phyloP scores from a whole-genome alignment of 2,888 invertebrate genomes.

The Phlogophora meticulosa region DNA sequence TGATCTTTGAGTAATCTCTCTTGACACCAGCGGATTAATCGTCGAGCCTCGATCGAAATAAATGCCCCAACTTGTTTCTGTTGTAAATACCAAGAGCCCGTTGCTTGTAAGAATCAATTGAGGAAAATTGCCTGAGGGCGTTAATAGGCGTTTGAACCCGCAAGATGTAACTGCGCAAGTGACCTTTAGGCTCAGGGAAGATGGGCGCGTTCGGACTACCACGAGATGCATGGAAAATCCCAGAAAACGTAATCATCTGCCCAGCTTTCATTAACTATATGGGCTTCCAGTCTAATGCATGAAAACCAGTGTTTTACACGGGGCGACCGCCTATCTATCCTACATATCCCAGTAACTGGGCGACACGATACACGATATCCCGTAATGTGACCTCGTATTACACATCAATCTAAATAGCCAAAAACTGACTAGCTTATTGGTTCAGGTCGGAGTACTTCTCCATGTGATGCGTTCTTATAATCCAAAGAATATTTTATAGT shows the following conservation, averaged over 20 bases:
- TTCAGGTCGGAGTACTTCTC: background rate
- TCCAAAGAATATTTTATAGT: background rate
- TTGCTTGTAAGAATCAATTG: conserved; percentile 29
- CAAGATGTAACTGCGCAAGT: conserved; percentile 18
- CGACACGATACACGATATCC: too few relatives aligned
- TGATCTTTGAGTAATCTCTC: conserved; percentile 7
- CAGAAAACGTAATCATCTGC: too few relatives aligned
- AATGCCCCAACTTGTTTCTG: conserved; percentile 1
- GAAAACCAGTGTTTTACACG: too few relatives aligned
- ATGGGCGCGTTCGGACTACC: background rate
- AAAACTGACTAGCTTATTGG: background rate
- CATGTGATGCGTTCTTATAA: background rate
- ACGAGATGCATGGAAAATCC: background rate
- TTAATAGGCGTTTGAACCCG: conserved; percentile 17
- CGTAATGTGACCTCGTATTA: too few relatives aligned
- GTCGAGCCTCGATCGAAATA: background rate
- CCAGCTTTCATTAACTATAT: too few relatives aligned
- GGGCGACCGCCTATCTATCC: too few relatives aligned
- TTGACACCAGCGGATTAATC: background rate
- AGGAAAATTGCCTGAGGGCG: conserved; percentile 16
- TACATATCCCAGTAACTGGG: too few relatives aligned
- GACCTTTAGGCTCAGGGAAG: conserved; percentile 1
- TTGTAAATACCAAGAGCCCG: conserved; percentile 4
- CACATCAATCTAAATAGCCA: conserved; percentile 3
- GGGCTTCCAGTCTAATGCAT: too few relatives aligned